Conservation (phyloP, 2,888 invertebrate species). For the Tromatobia lineatoria region DNA sequence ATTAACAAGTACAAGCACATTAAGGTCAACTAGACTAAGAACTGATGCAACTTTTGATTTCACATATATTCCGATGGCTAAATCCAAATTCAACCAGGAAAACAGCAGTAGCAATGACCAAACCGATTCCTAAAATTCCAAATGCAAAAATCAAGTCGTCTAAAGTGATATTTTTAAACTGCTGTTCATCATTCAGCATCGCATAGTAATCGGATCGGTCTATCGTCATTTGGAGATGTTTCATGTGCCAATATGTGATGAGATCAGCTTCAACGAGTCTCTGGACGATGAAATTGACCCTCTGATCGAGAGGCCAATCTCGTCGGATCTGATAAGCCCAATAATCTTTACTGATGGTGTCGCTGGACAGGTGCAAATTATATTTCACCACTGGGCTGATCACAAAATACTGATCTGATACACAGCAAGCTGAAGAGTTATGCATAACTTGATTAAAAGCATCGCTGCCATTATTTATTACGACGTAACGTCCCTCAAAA, state of each 20-base stretch:
- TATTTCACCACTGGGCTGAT: neutral
- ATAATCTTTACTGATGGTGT: neutral
- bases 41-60: too few species aligned
- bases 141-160: neutral
- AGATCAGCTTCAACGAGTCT: neutral
- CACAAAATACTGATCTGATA: neutral
- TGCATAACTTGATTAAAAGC: too few species aligned
- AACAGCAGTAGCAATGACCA: neutral
- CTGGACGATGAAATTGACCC: neutral
- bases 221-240: too few species aligned
- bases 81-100: neutral
- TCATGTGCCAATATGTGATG: neutral
- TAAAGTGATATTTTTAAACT: neutral
- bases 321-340: neutral
- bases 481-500: neutral
- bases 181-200: neutral
- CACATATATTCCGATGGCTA: too few species aligned
- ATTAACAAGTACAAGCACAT: too few species aligned
- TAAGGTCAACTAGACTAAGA: too few species aligned
- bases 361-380: slow-evolving; percentile 22
- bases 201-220: too few species aligned
- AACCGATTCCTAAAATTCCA: neutral
- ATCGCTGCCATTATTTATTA: neutral
- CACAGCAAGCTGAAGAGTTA: neutral
- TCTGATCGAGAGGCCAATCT: neutral